Percentiles rank a stretch among this genome's conserved stretches.
Evolutionary conservation across 1,140 invertebrate species (phyloP).

Genomic region (Pachyrhynchus sulphureomaculatus): DNA sequence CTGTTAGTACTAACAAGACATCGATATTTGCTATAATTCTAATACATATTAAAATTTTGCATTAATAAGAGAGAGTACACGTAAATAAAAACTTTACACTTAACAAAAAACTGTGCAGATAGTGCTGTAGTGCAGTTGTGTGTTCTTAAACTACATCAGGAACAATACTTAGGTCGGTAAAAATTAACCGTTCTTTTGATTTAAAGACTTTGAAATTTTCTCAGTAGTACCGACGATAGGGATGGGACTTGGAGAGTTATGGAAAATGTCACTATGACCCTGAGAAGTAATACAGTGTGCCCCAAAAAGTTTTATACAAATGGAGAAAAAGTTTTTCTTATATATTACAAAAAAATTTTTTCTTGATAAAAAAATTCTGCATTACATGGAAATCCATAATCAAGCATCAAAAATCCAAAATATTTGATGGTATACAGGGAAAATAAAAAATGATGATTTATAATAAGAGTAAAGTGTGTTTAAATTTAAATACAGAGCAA

Average conservation of each 20-base stretch:
- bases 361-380: too few species aligned
- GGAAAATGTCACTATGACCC: constrained; percentile 2
- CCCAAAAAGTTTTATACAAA: too few species aligned
- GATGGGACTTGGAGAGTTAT: background rate
- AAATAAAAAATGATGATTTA: too few species aligned
- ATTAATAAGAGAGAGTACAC: too few species aligned
- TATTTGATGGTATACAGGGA: too few species aligned
- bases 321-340: too few species aligned
- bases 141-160: constrained; percentile 11
- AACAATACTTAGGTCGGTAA: constrained; percentile 13
- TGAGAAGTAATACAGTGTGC: background rate
- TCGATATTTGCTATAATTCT: too few species aligned
- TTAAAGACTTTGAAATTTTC: background rate
- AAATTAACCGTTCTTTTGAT: background rate
- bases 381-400: too few species aligned
- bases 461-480: background rate
- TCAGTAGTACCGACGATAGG: background rate
- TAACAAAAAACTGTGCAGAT: constrained; percentile 10
- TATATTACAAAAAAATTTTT: too few species aligned
- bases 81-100: background rate
- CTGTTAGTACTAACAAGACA: too few species aligned
- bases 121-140: constrained; percentile 17
- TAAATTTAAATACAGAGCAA: background rate
- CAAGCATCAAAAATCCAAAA: too few species aligned
- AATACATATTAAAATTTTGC: too few species aligned